Base-by-base conservation (phyloP, 2,797 vertebrate genomes). In the Graptemys geographica region DNA sequence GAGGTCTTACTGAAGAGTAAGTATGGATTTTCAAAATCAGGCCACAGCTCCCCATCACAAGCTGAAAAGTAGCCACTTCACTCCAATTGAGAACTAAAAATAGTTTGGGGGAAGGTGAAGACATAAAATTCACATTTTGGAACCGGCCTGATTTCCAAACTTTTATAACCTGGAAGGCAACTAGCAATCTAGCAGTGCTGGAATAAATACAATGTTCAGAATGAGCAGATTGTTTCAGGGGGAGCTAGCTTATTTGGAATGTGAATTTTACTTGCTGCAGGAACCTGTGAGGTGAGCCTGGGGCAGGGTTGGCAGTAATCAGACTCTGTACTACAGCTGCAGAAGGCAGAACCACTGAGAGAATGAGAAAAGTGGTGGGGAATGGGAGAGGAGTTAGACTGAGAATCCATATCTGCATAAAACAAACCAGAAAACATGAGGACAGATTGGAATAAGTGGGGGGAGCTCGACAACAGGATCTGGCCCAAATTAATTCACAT, bases 61-160 rank as follows among this genome's bases (percentile, higher is more conserved):
- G 25, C 41, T 27, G 69, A 28, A 78, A 47, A 49, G 27, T 49
- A 49, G 27, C 13, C 44, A 78, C 7, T 76, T 76, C 41, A 28
- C 25, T 49, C 41, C n/a, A 37, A 12, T 2, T n/a, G 21, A 72
- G 65, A 72, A 72, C 37, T 41, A 72, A 72, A 72, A 41, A 41
- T 72, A 72, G 37, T 41, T 72, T 41, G 15, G 44, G 23, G 27
- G 23, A 78, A 78, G 25, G 44, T 28, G 25, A 78, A 28, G 74
- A 79, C 52, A 44, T 8, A 41, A 93, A 25, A 88, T 59, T 12
- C 8, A 0, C 19, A 41, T 49, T 59, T 95, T 37, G 23, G 41
- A 96, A 74, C n/a, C 89, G 88, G 90, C 94, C 90, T 92, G 93
- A 89, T 96, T 96, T 96, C 76, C 27, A 90, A 93, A 92, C 88